Evolutionary conservation across 2,113 vertebrate genomes (phyloP).

Genomic region (Plotosus lineatus): DNA sequence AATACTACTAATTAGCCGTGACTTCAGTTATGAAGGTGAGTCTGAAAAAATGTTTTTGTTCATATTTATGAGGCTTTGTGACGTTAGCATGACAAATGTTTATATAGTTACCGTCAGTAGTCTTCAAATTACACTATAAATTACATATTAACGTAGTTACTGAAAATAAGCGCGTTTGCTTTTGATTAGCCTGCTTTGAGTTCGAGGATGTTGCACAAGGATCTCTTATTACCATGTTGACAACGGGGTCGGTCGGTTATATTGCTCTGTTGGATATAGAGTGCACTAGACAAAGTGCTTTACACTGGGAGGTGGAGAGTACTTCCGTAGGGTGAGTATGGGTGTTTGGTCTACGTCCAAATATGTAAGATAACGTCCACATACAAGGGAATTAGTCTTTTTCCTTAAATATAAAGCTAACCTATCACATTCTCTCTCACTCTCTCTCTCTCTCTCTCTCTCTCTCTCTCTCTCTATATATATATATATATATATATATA

Average conservation of each 20-base stretch:
- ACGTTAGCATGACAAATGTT: background rate
- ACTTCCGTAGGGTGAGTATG: background rate
- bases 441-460: too few species aligned
- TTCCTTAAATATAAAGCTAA: background rate
- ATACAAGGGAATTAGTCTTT: background rate
- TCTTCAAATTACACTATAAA: background rate
- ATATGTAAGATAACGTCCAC: background rate
- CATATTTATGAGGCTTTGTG: background rate
- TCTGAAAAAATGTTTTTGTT: slow-evolving; percentile 26
- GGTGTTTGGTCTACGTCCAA: background rate
- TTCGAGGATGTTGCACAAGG: slow-evolving; percentile 6
- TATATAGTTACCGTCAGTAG: background rate
- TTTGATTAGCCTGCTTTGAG: background rate
- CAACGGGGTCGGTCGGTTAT: background rate
- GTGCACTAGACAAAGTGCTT: background rate
- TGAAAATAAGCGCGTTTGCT: background rate
- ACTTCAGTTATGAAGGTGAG: slow-evolving; percentile 61
- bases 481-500: too few species aligned
- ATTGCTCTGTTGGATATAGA: background rate
- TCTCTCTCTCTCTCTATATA: too few species aligned
- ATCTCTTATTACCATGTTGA: slow-evolving; percentile 7
- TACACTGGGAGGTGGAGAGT: background rate
- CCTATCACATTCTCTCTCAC: background rate
- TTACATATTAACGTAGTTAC: background rate
- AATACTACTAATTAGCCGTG: background rate